Percentiles rank a stretch among this genome's conserved stretches.
phyloP scores from a whole-genome alignment of 2,888 invertebrate genomes.

The Nephrotoma appendiculata region DNA sequence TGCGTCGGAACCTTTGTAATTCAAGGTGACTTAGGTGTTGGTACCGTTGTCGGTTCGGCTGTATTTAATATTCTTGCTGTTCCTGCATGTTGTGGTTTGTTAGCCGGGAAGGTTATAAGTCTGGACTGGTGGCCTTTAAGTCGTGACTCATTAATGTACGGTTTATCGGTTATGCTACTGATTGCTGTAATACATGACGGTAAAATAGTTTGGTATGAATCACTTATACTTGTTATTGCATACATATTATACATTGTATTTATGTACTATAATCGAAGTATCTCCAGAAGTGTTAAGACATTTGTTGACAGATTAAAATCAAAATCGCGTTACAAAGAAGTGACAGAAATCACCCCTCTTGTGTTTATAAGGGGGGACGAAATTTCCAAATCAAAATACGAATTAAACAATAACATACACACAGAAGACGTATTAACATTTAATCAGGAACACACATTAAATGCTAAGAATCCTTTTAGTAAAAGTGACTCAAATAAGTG shows the following conservation, averaged over 20 bases:
- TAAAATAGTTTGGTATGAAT: constrained; percentile 61
- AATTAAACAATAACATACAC: constrained; percentile 10
- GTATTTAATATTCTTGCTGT: constrained; percentile 67
- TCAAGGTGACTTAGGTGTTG: constrained; percentile 60
- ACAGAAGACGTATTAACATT: neutral
- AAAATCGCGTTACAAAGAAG: constrained; percentile 35
- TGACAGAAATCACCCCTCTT: constrained; percentile 33
- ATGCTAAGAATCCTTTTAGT: constrained; percentile 26
- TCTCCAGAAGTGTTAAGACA: constrained; percentile 37
- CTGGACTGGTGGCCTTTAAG: constrained; percentile 67
- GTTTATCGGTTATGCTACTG: constrained; percentile 48
- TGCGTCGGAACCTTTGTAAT: constrained; percentile 68
- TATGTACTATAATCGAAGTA: constrained; percentile 49
- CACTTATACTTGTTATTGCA: constrained; percentile 48
- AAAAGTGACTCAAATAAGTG: constrained; percentile 39
- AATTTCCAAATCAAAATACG: constrained; percentile 3
- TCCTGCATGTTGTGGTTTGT: constrained; percentile 56
- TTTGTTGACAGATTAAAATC: constrained; percentile 10
- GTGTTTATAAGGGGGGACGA: constrained; percentile 14
- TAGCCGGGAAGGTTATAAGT: constrained; percentile 45
- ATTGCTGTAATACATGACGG: constrained; percentile 56
- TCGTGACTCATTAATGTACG: constrained; percentile 59
- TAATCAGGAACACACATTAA: neutral
- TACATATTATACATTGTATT: constrained; percentile 61
- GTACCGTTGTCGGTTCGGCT: constrained; percentile 63